These are phyloP conservation scores for Acronicta aceris DNA, from an alignment of 2,888 invertebrate genomes.

Conservation along the genomic window DNA sequence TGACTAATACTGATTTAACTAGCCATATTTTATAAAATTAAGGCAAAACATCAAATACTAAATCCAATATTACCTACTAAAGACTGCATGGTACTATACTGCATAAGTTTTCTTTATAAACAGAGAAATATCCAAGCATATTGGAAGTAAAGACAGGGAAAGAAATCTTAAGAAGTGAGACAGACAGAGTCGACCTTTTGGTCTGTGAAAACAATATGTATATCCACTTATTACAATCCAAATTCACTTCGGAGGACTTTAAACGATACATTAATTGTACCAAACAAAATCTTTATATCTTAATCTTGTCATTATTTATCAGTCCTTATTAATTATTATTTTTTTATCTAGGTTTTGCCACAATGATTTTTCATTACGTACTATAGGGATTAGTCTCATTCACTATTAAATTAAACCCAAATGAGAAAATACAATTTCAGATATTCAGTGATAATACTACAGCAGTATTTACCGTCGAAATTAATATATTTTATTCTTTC, in stretches of 20 bases:
- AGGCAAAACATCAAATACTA: no score
- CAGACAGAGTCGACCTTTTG: slow-evolving; percentile 52
- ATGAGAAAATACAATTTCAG: no score
- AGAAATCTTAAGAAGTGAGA: slow-evolving; percentile 44
- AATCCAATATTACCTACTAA: background rate
- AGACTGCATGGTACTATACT: background rate
- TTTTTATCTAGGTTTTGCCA: no score
- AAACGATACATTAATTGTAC: background rate
- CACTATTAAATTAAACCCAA: no score
- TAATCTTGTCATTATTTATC: background rate
- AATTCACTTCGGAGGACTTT: slow-evolving; percentile 17
- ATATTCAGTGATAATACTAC: no score
- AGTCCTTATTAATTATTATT: no score
- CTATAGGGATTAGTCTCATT: no score
- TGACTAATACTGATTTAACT: slow-evolving; percentile 37
- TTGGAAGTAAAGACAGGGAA: slow-evolving; percentile 43
- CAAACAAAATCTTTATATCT: background rate
- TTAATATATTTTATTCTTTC: no score
- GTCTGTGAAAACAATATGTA: slow-evolving; percentile 31
- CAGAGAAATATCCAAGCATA: slow-evolving; percentile 25
- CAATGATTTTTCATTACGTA: no score
- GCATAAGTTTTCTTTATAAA: background rate
- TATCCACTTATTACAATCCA: slow-evolving; percentile 9
- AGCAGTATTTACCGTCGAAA: no score
- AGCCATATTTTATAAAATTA: background rate